Evolutionary conservation across 2,888 invertebrate genomes (phyloP), one percentile per base, ranked within the genome.

Genomic region (Apamea monoglypha): DNA sequence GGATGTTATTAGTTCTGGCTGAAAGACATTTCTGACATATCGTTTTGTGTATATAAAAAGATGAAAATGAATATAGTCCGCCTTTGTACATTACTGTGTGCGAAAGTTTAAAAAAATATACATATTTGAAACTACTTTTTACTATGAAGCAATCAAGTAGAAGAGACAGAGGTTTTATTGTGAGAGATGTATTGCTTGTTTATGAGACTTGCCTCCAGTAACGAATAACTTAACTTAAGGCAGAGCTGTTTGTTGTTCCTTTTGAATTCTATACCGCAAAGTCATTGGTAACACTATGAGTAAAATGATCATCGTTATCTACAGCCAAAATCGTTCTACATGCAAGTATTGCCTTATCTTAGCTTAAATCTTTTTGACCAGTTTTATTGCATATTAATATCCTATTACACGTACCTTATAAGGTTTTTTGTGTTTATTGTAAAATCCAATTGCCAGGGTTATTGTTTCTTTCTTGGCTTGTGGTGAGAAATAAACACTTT

Each of bases 21-120:
- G 56, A 68, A 84, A 73, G 29, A 67, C 40, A 75, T 83, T 67
- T 76, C 47, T 76, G 69, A 76, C 72, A 67, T 76, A 73, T 76
- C 66, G 59, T 82, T 85, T 78, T 74, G 71, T 12, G 14, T 40
- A 56, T 36, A 47, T 36, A 77, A 29, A 64, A 67, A 16, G 18
- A 73, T 50, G 10, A 50, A 47, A 66, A 67, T 32, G 25, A 74
- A 56, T 64, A 32, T 8, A 56, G 47, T 47, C 47, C 16, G 16
- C 16, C 47, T 47, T 40, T 40, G 40, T 40, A 40, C 40, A 40
- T 40, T 40, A 40, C 40, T 40, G 14, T 5, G 3, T 47, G 47
- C 16, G 47, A 16, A 16, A 47, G 16, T 47, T 16, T 16, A 47
- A 47, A 47, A 44, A 44, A 44, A 10, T 21, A 69, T 5, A 29